phyloP scores from a whole-genome alignment of 2,888 invertebrate species.

The Ceraclea dissimilis region DNA sequence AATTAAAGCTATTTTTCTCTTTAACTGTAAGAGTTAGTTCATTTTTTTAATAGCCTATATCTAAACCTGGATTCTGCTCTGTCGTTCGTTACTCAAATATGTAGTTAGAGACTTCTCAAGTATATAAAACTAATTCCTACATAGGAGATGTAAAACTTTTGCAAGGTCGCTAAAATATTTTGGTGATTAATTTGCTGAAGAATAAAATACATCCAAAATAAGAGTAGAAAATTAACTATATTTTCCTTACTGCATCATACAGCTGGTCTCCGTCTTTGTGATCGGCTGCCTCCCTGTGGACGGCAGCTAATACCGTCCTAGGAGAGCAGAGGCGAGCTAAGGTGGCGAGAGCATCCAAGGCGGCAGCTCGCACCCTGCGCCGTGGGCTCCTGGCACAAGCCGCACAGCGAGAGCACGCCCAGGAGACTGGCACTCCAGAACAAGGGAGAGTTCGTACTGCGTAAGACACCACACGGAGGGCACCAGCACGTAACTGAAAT shows the following conservation, averaged over 20 bases:
- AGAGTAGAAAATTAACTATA: too few relatives aligned
- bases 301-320: slow-evolving; percentile 56
- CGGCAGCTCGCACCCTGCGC: slow-evolving; percentile 68
- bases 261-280: slow-evolving; percentile 45
- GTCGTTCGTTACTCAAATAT: too few relatives aligned
- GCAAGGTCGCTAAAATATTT: too few relatives aligned
- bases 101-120: too few relatives aligned
- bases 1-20: too few relatives aligned
- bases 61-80: too few relatives aligned
- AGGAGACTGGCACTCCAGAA: slow-evolving; percentile 64
- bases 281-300: slow-evolving; percentile 49
- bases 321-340: slow-evolving; percentile 64
- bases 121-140: too few relatives aligned
- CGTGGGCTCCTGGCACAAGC: slow-evolving; percentile 51
- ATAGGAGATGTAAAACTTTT: too few relatives aligned
- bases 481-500: slow-evolving; percentile 33
- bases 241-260: slow-evolving; percentile 28
- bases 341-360: slow-evolving; percentile 70
- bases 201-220: too few relatives aligned
- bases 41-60: too few relatives aligned
- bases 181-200: too few relatives aligned
- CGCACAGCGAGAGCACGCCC: slow-evolving; percentile 67
- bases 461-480: slow-evolving; percentile 43
- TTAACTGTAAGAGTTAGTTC: too few relatives aligned
- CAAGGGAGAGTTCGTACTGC: slow-evolving; percentile 36